Percentiles rank a stretch among this genome's conserved stretches.
Conservation (phyloP, 2,113 vertebrate species). For the Silurus asotus region DNA sequence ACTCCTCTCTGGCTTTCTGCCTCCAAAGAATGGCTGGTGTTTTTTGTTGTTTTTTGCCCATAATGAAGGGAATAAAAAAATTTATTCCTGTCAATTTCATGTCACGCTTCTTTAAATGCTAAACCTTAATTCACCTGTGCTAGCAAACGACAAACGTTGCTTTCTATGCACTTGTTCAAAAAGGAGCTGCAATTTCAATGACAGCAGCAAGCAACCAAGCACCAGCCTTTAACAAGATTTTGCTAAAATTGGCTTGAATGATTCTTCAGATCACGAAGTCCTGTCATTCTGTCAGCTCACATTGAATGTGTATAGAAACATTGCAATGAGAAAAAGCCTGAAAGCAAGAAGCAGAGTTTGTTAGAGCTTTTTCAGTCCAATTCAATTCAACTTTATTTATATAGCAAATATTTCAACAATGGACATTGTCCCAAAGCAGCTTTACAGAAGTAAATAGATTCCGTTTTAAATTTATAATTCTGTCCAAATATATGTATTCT, state of each 20-base stretch:
- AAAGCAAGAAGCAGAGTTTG: neutral
- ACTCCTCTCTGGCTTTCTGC: slow-evolving; percentile 29
- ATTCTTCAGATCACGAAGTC: neutral
- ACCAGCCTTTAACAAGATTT: neutral
- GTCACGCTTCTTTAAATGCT: neutral
- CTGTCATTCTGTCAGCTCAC: neutral
- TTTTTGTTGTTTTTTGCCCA: neutral
- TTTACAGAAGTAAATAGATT: too few species aligned
- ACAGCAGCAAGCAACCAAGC: neutral
- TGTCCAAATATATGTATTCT: too few species aligned
- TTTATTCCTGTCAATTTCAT: neutral
- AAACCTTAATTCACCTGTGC: neutral
- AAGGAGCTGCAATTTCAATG: neutral
- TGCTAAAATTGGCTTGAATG: neutral
- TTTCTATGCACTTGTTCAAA: neutral
- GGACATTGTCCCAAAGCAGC: too few species aligned
- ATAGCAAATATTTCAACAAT: too few species aligned
- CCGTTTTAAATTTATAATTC: too few species aligned
- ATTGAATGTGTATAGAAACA: neutral
- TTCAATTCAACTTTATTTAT: too few species aligned
- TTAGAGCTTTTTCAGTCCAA: neutral
- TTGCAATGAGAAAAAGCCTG: neutral
- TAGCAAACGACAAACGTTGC: neutral
- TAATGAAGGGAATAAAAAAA: too few species aligned
- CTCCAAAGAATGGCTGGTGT: neutral